These are phyloP conservation scores for Amphimallon solstitiale DNA, from an alignment of 2,888 invertebrate species.

Conservation along the genomic window DNA sequence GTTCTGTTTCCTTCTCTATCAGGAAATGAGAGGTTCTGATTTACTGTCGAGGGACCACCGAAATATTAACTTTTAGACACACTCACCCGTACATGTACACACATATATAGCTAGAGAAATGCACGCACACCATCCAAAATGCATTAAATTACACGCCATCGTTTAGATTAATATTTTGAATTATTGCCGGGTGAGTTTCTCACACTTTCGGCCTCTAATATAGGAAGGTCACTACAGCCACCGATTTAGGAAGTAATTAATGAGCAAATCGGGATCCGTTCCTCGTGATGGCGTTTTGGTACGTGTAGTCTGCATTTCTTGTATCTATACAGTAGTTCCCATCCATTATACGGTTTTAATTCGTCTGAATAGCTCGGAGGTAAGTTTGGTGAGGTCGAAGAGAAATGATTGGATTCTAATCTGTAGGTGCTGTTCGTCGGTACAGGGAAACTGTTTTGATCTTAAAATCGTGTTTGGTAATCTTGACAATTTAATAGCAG, in stretches of 20 bases:
- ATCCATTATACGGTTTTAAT: slow-evolving; percentile 49
- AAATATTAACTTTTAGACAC: slow-evolving; percentile 16
- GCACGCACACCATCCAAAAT: slow-evolving; percentile 39
- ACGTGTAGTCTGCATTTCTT: background rate
- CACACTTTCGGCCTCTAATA: slow-evolving; percentile 40
- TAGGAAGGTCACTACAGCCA: slow-evolving; percentile 39
- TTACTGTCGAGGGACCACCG: slow-evolving; percentile 41
- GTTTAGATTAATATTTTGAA: slow-evolving; percentile 51
- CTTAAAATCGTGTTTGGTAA: too few relatives aligned
- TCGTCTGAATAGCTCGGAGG: slow-evolving; percentile 33
- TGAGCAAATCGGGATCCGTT: slow-evolving; percentile 36
- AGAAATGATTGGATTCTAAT: background rate
- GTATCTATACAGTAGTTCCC: slow-evolving; percentile 42
- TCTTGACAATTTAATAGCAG: too few relatives aligned
- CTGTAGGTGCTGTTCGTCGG: too few relatives aligned
- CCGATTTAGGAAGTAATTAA: slow-evolving; percentile 34
- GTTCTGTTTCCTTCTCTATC: slow-evolving; percentile 4
- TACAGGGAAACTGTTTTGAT: too few relatives aligned
- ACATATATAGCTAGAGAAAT: slow-evolving; percentile 7
- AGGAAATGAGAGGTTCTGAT: slow-evolving; percentile 45
- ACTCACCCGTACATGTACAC: slow-evolving; percentile 26
- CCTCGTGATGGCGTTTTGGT: slow-evolving; percentile 9
- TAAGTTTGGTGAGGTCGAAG: background rate
- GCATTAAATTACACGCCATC: slow-evolving; percentile 45
- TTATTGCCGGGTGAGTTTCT: slow-evolving; percentile 47